phyloP scores from a whole-genome alignment of 2,797 vertebrate genomes.

The Chloroceryle amazona region DNA sequence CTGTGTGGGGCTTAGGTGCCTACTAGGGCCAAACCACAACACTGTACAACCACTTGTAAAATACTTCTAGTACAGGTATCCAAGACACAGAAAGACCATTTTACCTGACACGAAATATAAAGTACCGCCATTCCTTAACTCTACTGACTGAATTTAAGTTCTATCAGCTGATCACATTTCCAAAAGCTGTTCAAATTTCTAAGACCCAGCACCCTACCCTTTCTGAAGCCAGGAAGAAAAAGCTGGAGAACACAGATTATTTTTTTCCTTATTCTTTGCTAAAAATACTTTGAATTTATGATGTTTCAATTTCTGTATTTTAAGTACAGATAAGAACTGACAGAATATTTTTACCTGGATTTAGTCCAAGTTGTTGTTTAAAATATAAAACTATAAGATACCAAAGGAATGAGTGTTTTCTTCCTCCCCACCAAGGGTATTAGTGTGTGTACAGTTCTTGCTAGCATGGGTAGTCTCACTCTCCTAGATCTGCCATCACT shows the following conservation, averaged over 20 bases:
- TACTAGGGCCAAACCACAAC: not conserved
- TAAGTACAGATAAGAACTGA: not conserved
- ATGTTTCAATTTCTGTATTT: not conserved
- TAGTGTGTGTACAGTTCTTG: not conserved
- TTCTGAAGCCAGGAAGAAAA: not conserved
- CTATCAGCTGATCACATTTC: not conserved
- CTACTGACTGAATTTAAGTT: not conserved
- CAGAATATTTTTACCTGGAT: not conserved
- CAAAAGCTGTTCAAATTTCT: not conserved
- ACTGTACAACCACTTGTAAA: not conserved
- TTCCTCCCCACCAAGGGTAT: not conserved
- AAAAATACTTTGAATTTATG: not conserved
- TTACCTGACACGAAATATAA: not conserved
- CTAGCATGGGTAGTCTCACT: not conserved
- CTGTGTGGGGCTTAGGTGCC: not conserved
- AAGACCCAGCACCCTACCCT: not conserved
- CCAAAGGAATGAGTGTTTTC: not conserved
- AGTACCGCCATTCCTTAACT: not conserved
- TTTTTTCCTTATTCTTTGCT: not conserved
- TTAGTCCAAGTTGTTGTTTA: not conserved
- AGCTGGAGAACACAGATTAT: not conserved
- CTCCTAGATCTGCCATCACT: not conserved
- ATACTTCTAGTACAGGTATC: not conserved
- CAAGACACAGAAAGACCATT: not conserved
- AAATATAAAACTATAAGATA: not conserved